Evolutionary conservation across 2,888 invertebrate genomes (phyloP).

Genomic region (Serrognathus titanus): DNA sequence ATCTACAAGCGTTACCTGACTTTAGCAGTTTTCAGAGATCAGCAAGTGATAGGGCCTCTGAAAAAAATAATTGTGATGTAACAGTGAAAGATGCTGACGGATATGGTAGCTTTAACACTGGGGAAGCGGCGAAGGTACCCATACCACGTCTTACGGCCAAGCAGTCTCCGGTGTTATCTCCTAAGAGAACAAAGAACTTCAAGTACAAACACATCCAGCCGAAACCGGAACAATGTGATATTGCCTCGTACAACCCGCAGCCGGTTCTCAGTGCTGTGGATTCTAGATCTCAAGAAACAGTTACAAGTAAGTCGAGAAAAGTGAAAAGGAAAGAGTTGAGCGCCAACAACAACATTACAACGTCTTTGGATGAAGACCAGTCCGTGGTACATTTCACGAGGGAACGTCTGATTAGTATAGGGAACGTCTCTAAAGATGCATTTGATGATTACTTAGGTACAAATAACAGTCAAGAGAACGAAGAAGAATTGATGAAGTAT

Average conservation of each 20-base stretch:
- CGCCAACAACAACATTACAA: slow-evolving; percentile 8
- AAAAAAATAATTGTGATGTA: slow-evolving; percentile 1
- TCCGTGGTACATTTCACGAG: slow-evolving; percentile 40
- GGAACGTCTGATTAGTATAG: slow-evolving; percentile 70
- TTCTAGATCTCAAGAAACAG: slow-evolving; percentile 43
- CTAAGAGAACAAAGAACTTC: slow-evolving; percentile 24
- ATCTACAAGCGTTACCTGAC: slow-evolving; percentile 47
- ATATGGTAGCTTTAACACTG: not conserved
- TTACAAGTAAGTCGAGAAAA: slow-evolving; percentile 26
- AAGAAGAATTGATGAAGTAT: slow-evolving; percentile 81
- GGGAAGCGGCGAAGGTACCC: slow-evolving; percentile 33
- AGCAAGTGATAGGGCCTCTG: slow-evolving; percentile 12
- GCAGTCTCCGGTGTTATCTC: slow-evolving; percentile 27
- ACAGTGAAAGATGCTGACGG: not conserved
- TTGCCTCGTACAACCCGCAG: slow-evolving; percentile 45
- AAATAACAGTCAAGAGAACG: slow-evolving; percentile 73
- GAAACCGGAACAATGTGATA: slow-evolving; percentile 49
- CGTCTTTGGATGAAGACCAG: slow-evolving; percentile 19
- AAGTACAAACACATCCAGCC: slow-evolving; percentile 56
- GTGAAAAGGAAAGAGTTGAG: slow-evolving; percentile 17
- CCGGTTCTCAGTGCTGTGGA: slow-evolving; percentile 32
- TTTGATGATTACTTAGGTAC: slow-evolving; percentile 78
- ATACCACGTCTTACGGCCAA: slow-evolving; percentile 38
- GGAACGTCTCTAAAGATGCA: slow-evolving; percentile 75
- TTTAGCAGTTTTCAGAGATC: slow-evolving; percentile 48